Conservation (phyloP, 2,797 vertebrate genomes). For the Gallinago stenura region DNA sequence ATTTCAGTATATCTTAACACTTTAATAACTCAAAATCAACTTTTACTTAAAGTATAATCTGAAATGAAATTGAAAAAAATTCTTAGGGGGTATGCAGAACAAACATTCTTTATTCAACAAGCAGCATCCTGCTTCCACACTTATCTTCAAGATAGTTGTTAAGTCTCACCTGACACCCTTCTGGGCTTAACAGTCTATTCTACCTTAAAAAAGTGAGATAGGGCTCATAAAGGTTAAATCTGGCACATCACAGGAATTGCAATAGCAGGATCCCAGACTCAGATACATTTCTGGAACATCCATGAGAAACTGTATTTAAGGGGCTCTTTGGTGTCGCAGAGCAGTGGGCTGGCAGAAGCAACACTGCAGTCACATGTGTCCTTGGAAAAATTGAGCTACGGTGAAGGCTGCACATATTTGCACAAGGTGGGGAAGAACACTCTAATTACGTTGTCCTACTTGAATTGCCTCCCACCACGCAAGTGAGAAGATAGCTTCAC, state of each 20-base stretch:
- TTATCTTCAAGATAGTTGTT: not conserved
- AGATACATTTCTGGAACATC: not conserved
- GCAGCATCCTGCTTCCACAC: not conserved
- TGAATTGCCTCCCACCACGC: not conserved
- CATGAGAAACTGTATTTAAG: not conserved
- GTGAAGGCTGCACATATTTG: not conserved
- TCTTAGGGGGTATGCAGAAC: not conserved
- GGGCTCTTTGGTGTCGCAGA: accelerated
- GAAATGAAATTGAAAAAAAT: not conserved
- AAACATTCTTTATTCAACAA: not conserved
- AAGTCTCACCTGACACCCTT: not conserved
- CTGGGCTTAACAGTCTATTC: not conserved
- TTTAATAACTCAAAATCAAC: not conserved
- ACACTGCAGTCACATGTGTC: not conserved
- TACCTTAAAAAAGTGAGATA: not conserved
- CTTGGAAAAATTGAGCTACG: not conserved
- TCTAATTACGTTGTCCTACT: not conserved
- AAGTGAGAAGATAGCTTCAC: not conserved
- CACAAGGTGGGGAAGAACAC: not conserved
- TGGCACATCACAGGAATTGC: not conserved
- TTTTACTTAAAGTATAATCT: not conserved
- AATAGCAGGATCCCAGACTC: not conserved
- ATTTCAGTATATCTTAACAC: not conserved
- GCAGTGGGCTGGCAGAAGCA: not conserved
- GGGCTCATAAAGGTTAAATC: not conserved